Evolutionary conservation across 2,888 invertebrate species (phyloP), one percentile per base, ranked within the genome.

Genomic region (Lepidochitona cinerea): DNA sequence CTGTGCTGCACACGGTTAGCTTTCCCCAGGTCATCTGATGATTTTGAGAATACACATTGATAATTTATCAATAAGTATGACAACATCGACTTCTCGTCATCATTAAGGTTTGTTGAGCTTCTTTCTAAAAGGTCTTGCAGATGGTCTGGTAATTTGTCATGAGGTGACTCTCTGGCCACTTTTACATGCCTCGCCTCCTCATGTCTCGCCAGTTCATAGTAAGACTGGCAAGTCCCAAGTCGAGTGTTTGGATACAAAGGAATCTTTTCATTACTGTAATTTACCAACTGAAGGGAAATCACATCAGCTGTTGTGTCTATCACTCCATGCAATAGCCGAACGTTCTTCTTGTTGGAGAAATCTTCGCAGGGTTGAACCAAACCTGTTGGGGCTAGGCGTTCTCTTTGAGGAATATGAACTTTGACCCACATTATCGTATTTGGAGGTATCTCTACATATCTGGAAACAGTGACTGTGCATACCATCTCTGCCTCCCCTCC

Each of bases 1-100:
- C 26, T 41, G 32, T 64, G 37, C 33, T 71, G 35, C 23, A 35
- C 64, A 6, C 18, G 5, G 23, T 6, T 23, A 35, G 71, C 23
- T 23, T 33, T 29, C 7, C 59, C 70, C 9, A 71, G 71, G 37
- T 71, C 71, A 33, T 71, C 71, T 33, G 23, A 12, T 9, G 70
- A 70, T 12, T 49, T 33, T 23, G 70, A 52, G 32, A 70, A 70
- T 12, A 70, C 32, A 9, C 32, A 49, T 23, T 49, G 35, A 53
- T 53, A 70, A 12, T 70, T 53, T 5, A 53, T 32, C 14, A 70
- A n/a, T 5, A 33, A 7, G 35, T 53, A 9, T 29, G 23, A 2
- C 32, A 70, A 36, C 49, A 29, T 14, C 12, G 26, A 9, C 32
- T 70, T 29, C 18, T 52, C 35, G 35, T 7, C 33, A 14, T 14